These are phyloP conservation scores for Andrena camellia DNA, from an alignment of 2,888 invertebrate genomes.

Conservation along the genomic window DNA sequence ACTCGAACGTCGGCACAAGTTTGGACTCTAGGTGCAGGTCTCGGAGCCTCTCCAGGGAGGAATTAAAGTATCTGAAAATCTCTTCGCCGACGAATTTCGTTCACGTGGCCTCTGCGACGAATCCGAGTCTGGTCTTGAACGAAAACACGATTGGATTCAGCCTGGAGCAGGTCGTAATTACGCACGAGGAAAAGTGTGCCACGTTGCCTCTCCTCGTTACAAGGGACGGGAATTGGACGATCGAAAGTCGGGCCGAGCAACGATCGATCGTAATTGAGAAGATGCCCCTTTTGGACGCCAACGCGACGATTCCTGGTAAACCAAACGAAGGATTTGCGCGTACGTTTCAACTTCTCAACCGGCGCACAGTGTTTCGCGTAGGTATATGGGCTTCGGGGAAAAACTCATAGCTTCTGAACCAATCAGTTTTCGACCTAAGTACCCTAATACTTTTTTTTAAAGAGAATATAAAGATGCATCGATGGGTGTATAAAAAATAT, in stretches of 20 bases:
- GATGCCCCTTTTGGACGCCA: neutral
- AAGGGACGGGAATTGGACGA: slow-evolving; percentile 23
- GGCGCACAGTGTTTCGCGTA: too few relatives aligned
- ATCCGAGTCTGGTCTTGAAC: slow-evolving; percentile 62
- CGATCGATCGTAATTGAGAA: neutral
- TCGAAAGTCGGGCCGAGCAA: slow-evolving; percentile 12
- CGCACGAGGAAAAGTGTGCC: slow-evolving; percentile 77
- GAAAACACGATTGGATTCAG: slow-evolving; percentile 23
- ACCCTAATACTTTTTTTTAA: too few relatives aligned
- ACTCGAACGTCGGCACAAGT: neutral
- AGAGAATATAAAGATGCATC: too few relatives aligned
- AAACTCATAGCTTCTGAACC: too few relatives aligned
- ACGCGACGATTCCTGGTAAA: neutral
- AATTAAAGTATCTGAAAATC: slow-evolving; percentile 74
- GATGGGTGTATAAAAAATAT: too few relatives aligned
- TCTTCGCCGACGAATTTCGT: slow-evolving; percentile 81
- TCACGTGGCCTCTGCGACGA: slow-evolving; percentile 81
- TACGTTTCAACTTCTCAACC: neutral
- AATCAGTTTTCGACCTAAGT: too few relatives aligned
- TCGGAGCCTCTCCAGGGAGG: slow-evolving; percentile 69
- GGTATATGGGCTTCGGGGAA: too few relatives aligned
- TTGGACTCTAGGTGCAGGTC: slow-evolving; percentile 18
- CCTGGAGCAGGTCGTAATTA: slow-evolving; percentile 70
- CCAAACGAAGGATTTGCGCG: neutral
- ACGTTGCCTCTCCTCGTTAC: slow-evolving; percentile 65